Base-by-base conservation (phyloP, 2,113 vertebrate genomes). In the Romanogobio albipinnatus region DNA sequence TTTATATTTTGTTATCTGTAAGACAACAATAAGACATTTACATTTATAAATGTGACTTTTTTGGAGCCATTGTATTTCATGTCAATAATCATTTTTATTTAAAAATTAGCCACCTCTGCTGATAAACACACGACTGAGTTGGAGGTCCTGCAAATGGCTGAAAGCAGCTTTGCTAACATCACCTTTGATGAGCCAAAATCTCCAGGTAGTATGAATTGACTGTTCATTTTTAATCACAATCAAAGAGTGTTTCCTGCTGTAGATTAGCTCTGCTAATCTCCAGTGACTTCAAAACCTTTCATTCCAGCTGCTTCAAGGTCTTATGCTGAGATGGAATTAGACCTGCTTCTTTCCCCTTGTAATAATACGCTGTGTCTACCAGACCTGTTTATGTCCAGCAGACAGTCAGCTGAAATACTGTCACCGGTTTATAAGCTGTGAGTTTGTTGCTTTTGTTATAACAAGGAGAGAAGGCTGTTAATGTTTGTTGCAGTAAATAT, bases 281-380 rank as follows among this genome's bases (percentile, higher is more conserved):
- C 26, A 51, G 3, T 71, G 36, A 43, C 68, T 71, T 71, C 36
- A 71, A 70, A 71, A 71, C 74, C 71, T 4, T 83, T 79, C 47
- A 29, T 87, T 19, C 61, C 49, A 95, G 94, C 43, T 62, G 77
- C 33, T 47, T 29, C 36, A 10, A 45, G 22, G 33, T 87, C 88
- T 83, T 89, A 68, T 1, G 82, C 87, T 9, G 91, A 92, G n/a
- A n/a, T 93, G 88, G 94, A 94, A 81, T 66, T 93, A 47, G 93
- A 94, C 9, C 53, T 89, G 78, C 85, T 81, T 73, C 64, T 95
- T 78, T 91, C 86, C 0, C 86, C 81, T 0, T 43, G 76, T 19
- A n/a, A 39, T 87, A 8, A 68, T 9, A 43, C 56, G 22, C 83
- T n/a, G 43, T 19, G 47, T n/a, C 84, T 3, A 5, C 84, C 85